Conservation (phyloP, 2,888 invertebrate genomes). For the Luffia ferchaultella region DNA sequence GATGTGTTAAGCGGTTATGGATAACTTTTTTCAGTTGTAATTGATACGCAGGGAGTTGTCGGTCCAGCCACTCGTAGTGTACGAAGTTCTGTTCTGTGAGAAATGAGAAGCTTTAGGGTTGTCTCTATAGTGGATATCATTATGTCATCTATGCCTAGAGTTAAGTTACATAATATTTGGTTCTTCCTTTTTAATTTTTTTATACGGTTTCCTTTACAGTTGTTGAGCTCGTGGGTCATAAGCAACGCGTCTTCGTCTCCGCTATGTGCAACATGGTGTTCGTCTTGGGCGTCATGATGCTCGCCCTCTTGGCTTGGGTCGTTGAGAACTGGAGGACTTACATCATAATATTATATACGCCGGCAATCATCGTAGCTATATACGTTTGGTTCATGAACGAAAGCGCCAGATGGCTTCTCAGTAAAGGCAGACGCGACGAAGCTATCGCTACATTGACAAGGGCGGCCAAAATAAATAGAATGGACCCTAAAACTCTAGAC, state of each 20-base stretch:
- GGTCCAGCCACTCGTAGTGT: too few relatives aligned
- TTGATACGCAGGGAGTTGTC: too few relatives aligned
- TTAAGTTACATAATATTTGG: too few relatives aligned
- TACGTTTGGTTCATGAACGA: conserved; percentile 80
- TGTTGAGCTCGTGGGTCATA: conserved; percentile 81
- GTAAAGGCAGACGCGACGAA: conserved; percentile 72
- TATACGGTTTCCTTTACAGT: too few relatives aligned
- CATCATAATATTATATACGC: conserved; percentile 74
- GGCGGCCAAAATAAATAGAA: conserved; percentile 71
- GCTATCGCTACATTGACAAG: conserved; percentile 69
- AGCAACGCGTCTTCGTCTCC: conserved; percentile 77
- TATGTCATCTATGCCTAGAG: too few relatives aligned
- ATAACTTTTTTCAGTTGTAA: too few relatives aligned
- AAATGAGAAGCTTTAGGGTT: too few relatives aligned
- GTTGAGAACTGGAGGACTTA: conserved; percentile 77
- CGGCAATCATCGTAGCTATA: conserved; percentile 71
- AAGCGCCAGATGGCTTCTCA: conserved; percentile 80
- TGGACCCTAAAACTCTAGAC: conserved; percentile 53
- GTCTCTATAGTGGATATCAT: too few relatives aligned
- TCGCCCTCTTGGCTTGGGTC: conserved; percentile 77
- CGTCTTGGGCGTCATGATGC: conserved; percentile 75
- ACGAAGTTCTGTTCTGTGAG: too few relatives aligned
- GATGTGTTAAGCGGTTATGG: too few relatives aligned
- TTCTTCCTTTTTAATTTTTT: too few relatives aligned
- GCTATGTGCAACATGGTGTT: conserved; percentile 79